Evolutionary conservation across 37 sponge, comb jelly and placozoan species (phyloP).

Genomic region (Dysidea cf. avara): DNA sequence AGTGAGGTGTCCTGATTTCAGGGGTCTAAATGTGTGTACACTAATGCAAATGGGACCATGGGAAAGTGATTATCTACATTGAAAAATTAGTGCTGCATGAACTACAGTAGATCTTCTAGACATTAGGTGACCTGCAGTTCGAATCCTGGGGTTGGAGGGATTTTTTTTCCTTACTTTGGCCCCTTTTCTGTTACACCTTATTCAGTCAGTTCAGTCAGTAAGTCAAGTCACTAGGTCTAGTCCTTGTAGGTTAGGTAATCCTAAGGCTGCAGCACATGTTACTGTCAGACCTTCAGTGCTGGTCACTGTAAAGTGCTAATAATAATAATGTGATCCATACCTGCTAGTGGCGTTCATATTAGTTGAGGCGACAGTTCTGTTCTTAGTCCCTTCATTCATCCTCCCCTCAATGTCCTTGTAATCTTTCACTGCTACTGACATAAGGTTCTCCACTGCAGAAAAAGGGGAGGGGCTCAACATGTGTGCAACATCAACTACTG

Average conservation of each 20-base stretch:
- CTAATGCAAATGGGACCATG: too few species aligned
- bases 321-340: conserved; percentile 14
- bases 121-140: neutral
- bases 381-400: conserved; percentile 65
- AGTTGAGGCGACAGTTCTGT: conserved; percentile 73
- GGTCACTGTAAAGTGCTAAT: too few species aligned
- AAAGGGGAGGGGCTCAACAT: neutral
- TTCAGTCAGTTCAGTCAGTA: too few species aligned
- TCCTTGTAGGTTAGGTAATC: too few species aligned
- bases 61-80: neutral
- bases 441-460: conserved; percentile 55
- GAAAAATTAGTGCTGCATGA: neutral
- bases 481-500: neutral
- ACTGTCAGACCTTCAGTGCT: too few species aligned
- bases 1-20: too few species aligned
- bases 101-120: neutral
- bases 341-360: conserved; percentile 83
- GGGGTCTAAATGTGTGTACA: too few species aligned
- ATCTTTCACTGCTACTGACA: conserved; percentile 40
- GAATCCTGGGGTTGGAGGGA: too few species aligned
- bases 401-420: conserved; percentile 60
- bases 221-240: too few species aligned
- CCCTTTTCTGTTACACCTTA: too few species aligned
- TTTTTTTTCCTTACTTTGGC: too few species aligned
- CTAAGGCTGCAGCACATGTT: too few species aligned